phyloP scores from a whole-genome alignment of 2,888 invertebrate genomes.

The Steinernema scapterisci region DNA sequence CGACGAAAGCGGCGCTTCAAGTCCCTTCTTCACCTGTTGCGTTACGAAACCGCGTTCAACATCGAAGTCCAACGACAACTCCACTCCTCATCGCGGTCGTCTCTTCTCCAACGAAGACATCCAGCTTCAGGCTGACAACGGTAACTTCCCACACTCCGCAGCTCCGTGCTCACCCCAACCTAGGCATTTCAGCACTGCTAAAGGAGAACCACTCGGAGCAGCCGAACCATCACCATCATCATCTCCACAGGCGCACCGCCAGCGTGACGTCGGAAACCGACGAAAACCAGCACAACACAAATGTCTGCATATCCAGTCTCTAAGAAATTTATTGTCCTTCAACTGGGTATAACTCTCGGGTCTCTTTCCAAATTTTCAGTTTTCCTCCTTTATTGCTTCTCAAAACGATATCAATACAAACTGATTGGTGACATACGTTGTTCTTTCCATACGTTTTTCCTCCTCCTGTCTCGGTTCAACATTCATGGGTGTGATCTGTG shows the following conservation, averaged over 20 bases:
- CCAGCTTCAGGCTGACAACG: slow-evolving; percentile 5
- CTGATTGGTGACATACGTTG: slow-evolving; percentile 30
- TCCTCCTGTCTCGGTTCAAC: neutral
- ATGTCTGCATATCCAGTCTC: slow-evolving; percentile 31
- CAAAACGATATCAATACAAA: slow-evolving; percentile 20
- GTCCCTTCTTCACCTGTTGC: slow-evolving; percentile 22
- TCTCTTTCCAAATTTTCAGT: neutral
- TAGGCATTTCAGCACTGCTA: slow-evolving; percentile 17
- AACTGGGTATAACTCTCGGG: slow-evolving; percentile 26
- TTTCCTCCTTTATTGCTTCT: neutral
- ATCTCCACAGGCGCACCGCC: neutral
- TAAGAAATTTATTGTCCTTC: slow-evolving; percentile 17
- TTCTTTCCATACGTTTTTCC: neutral
- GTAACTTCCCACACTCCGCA: neutral
- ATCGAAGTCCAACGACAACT: slow-evolving; percentile 4
- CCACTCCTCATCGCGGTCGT: neutral
- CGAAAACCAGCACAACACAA: slow-evolving; percentile 18
- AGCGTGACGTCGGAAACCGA: neutral
- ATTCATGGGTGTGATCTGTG: no score
- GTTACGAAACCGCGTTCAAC: slow-evolving; percentile 1
- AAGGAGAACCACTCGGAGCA: slow-evolving; percentile 13
- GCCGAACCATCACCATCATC: neutral
- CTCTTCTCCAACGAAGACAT: slow-evolving; percentile 20
- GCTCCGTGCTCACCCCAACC: neutral
- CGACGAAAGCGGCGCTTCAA: neutral